Conservation (phyloP, 2,797 vertebrate species). For the Champsocephalus gunnari region DNA sequence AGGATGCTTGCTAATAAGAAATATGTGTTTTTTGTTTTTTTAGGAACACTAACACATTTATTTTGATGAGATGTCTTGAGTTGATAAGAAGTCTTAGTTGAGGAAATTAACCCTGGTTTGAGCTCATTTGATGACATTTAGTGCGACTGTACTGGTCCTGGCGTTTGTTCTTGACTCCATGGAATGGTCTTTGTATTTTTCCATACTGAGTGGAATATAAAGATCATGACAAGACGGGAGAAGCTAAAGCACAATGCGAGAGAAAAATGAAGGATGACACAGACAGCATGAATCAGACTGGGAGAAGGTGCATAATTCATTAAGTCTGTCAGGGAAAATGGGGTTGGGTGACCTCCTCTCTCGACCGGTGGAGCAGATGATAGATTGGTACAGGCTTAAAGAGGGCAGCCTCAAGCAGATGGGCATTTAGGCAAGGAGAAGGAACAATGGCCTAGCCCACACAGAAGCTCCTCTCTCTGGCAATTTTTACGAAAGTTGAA, state of each 20-base stretch:
- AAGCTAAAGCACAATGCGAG: slow-evolving; percentile 69
- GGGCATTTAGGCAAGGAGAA: slow-evolving; percentile 59
- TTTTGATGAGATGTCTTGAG: neutral
- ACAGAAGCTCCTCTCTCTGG: slow-evolving; percentile 49
- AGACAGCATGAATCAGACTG: slow-evolving; percentile 73
- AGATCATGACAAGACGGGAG: slow-evolving; percentile 65
- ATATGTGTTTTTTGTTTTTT: neutral
- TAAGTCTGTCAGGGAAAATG: slow-evolving; percentile 68
- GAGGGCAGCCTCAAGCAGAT: slow-evolving; percentile 73
- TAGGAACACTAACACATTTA: neutral
- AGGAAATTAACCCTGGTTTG: neutral
- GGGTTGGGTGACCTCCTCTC: slow-evolving; percentile 62
- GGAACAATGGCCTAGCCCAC: slow-evolving; percentile 44
- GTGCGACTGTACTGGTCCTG: slow-evolving; percentile 36
- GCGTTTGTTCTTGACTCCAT: slow-evolving; percentile 46
- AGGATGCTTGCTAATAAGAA: neutral
- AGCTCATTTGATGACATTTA: slow-evolving; percentile 60
- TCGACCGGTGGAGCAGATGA: slow-evolving; percentile 66
- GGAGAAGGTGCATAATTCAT: slow-evolving; percentile 71
- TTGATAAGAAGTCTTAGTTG: neutral
- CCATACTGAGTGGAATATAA: slow-evolving; percentile 35
- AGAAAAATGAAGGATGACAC: slow-evolving; percentile 74
- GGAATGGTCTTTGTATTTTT: slow-evolving; percentile 62
- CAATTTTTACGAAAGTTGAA: slow-evolving; percentile 63
- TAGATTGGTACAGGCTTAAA: slow-evolving; percentile 58